Evolutionary conservation across 1,140 invertebrate species (phyloP), one percentile per base, ranked within the genome.

Genomic region (Anagrus nilaparvatae): DNA sequence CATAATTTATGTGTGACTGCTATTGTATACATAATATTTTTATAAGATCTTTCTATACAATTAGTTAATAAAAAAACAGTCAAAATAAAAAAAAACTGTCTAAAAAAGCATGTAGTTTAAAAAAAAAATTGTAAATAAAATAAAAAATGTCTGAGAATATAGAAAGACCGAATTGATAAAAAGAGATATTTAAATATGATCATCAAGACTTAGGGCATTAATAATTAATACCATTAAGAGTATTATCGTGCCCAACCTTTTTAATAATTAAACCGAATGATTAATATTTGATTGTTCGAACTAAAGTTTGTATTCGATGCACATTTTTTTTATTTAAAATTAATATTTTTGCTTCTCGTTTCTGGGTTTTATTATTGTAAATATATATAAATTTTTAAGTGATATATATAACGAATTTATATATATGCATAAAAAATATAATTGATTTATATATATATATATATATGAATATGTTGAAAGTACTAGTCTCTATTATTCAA

Each of bases 261-360:
- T 67, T 65, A 66, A 65, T 65, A 65, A 63, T 65, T 68, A 68
- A 68, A n/a, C n/a, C n/a, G n/a, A n/a, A n/a, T n/a, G n/a, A n/a
- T n/a, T n/a, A n/a, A n/a, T n/a, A n/a, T n/a, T n/a, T n/a, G n/a
- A n/a, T n/a, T n/a, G 63, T 65, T 56, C 54, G 59, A 65, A 59
- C 61, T 63, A 68, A 61, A 65, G 62, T 60, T 54, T 58, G 60
- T 56, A 54, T 55, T 20, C 34, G 37, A 21, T 25, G 30, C 20
- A 40, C 23, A 35, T 18, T 19, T 7, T 12, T 29, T 7, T n/a
- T n/a, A n/a, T n/a, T n/a, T n/a, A 13, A 20, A 1, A 43, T 25
- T 27, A 8, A 34, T 29, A 45, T 44, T 50, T 32, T 51, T 52
- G 60, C 56, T 64, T 68, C 55, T 68, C 62, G 63, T 68, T 68